A percentile compares a stretch with the other conserved stretches of the same genome.
These are phyloP conservation scores for Lasius fuliginosus DNA, from an alignment of 2,888 invertebrate genomes.

Conservation along the genomic window DNA sequence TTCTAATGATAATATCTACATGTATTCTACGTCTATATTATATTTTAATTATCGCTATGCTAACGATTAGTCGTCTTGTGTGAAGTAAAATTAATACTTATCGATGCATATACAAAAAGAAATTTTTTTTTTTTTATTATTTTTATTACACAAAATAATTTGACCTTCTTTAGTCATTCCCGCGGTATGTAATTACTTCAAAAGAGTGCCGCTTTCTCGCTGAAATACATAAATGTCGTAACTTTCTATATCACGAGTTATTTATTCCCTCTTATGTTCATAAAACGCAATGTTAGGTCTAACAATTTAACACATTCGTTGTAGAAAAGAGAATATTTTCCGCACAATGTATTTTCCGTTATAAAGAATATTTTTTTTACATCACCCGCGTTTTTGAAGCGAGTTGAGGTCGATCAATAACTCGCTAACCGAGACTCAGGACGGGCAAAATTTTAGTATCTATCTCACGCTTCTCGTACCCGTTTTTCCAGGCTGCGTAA, in stretches of 20 bases:
- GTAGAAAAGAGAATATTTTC: neutral
- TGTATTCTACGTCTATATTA: neutral
- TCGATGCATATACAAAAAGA: neutral
- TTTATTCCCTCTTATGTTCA: neutral
- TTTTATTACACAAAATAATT: constrained; percentile 5
- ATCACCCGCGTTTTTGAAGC: neutral
- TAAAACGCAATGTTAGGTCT: neutral
- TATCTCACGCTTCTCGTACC: constrained; percentile 13
- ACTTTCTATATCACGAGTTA: neutral
- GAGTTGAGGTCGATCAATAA: constrained; percentile 30
- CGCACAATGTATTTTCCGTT: neutral
- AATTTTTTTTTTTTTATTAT: neutral
- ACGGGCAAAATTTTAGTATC: constrained; percentile 25
- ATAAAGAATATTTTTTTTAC: neutral
- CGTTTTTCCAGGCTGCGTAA: neutral
- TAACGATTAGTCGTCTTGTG: neutral
- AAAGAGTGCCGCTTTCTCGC: neutral
- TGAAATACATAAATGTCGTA: neutral
- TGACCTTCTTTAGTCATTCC: neutral
- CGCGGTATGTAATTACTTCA: neutral
- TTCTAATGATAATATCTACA: neutral
- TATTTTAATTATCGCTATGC: neutral
- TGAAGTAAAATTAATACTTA: neutral
- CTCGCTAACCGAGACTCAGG: neutral
- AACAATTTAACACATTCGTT: neutral